Evolutionary conservation across 92 coral and sea anemone species (phyloP), one percentile per base, ranked within the genome.

Genomic region (Parazoanthus swiftii): DNA sequence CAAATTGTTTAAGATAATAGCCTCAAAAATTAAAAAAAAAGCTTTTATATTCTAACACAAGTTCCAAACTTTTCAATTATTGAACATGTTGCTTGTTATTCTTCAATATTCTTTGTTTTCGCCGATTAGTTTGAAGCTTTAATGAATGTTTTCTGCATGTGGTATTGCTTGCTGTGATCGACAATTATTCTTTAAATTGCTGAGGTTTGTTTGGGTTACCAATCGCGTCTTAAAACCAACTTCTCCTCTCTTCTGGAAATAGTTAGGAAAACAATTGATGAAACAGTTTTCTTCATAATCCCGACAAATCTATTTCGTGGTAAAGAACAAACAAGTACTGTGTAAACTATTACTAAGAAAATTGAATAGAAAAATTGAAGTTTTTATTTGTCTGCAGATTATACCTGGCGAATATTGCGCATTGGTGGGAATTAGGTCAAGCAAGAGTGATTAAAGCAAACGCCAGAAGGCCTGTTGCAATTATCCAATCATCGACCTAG

Each of bases 371-470:
- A 74, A 76, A 76, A 42, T 76, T 80, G 43, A 84, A 71, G 38
- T 70, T 70, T 14, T 72, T 84, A 71, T 84, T 84, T 84, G 35
- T 29, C 42, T 71, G 65, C 87, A 84, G 87, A 48, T 84, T 71
- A 84, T 73, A 29, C 42, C 8, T 16, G 43, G 26, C 68, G 87
- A 48, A 46, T 26, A 33, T 71, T 6, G 54, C 78, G 77, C 37
- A 48, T 44, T 72, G 87, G 78, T 71, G 78, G 68, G 68, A 71
- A 84, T 66, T 66, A 42, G 59, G 50, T 67, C 23, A 25, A n/a
- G 54, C 9, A 33, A 71, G 26, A 26, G 43, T 84, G 66, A 84
- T 50, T 44, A 29, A n/a, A 29, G 15, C 39, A 71, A 51, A 14
- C 44, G 37, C 37, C 78, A 84, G 26, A 29, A 70, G 59, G 26